Evolutionary conservation across 2,113 vertebrate genomes (phyloP).

Genomic region (Embiotoca jacksoni): DNA sequence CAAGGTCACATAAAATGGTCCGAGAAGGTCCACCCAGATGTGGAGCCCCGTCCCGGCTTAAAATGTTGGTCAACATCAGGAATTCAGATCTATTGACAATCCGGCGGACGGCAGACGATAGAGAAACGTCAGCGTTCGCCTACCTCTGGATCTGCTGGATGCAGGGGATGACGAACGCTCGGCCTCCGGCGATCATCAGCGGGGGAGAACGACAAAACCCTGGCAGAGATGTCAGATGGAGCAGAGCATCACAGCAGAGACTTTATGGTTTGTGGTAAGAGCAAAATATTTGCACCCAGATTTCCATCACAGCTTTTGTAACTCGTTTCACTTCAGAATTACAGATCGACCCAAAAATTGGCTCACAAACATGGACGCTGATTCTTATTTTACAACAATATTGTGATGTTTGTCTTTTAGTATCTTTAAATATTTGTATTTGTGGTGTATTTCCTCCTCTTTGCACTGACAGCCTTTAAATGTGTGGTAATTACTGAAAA

Average conservation of each 20-base stretch:
- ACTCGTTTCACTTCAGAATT: not conserved
- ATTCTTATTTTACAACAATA: not conserved
- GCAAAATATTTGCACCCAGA: no score
- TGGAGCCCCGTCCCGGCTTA: no score
- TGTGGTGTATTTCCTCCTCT: no score
- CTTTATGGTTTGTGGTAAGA: not conserved
- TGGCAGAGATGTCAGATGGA: conserved; percentile 55
- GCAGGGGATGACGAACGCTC: conserved; percentile 91
- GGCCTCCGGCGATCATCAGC: conserved; percentile 91
- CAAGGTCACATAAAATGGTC: no score
- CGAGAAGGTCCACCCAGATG: no score
- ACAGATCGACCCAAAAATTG: fast-evolving
- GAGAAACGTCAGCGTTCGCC: not conserved
- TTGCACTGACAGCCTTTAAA: no score
- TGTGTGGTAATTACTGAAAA: no score
- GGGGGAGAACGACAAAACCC: conserved; percentile 91
- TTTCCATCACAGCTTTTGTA: not conserved
- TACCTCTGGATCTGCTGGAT: conserved; percentile 93
- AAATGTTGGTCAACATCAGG: no score
- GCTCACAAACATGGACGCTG: not conserved
- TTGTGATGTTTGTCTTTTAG: no score
- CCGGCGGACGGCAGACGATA: no score
- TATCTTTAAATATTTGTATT: no score
- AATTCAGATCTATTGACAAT: no score
- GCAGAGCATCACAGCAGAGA: conserved; percentile 1